phyloP scores from a whole-genome alignment of 1,140 invertebrate species.

The Drosophila sp. region DNA sequence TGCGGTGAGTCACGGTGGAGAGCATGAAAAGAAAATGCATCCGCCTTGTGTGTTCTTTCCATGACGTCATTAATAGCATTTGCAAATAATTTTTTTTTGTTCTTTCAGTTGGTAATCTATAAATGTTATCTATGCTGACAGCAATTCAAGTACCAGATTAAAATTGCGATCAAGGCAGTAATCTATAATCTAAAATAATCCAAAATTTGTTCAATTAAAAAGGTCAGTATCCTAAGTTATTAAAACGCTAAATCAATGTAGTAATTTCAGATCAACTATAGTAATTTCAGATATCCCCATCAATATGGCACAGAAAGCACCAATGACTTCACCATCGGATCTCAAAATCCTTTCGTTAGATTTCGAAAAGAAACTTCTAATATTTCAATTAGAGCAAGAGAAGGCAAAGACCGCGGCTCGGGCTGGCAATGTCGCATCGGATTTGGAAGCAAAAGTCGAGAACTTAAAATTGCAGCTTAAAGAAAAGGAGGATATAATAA shows the following conservation, averaged over 20 bases:
- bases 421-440: not conserved
- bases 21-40: no score
- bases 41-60: no score
- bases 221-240: not conserved
- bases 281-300: not conserved
- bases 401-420: not conserved
- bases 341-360: not conserved
- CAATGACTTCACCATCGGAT: not conserved
- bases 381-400: slow-evolving; percentile 10
- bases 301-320: not conserved
- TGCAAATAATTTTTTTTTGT: no score
- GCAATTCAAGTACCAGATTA: no score
- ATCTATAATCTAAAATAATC: no score
- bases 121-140: no score
- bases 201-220: not conserved
- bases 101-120: no score
- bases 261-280: not conserved
- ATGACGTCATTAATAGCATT: no score
- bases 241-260: not conserved
- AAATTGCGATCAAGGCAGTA: no score
- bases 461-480: not conserved
- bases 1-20: no score
- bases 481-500: not conserved
- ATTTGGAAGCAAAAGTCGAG: not conserved
- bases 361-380: slow-evolving; percentile 11